Evolutionary conservation across 2,113 vertebrate genomes (phyloP).

Genomic region (Trogon melanurus): DNA sequence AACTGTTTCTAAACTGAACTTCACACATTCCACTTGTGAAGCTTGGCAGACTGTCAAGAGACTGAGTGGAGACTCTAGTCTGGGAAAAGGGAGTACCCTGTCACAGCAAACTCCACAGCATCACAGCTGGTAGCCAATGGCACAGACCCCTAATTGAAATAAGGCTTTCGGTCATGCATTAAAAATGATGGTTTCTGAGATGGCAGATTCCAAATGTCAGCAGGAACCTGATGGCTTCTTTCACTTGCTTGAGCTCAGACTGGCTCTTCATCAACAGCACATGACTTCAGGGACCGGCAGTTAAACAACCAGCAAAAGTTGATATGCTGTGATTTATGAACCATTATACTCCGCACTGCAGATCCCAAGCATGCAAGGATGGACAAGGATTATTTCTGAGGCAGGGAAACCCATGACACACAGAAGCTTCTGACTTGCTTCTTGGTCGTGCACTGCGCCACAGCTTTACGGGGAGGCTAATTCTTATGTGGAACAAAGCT

Average conservation of each 20-base stretch:
- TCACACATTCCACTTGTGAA: conserved; percentile 67
- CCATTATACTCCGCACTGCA: neutral
- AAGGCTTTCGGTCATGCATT: conserved; percentile 21
- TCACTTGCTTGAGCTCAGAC: neutral
- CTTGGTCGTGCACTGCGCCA: neutral
- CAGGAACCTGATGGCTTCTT: conserved; percentile 1
- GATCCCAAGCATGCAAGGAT: neutral
- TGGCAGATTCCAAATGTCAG: neutral
- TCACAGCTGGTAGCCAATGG: conserved; percentile 48
- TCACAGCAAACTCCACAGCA: conserved; percentile 36
- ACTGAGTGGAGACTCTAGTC: conserved; percentile 63
- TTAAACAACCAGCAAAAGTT: neutral
- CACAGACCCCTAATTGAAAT: conserved; percentile 32
- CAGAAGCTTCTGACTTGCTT: neutral
- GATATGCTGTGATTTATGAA: neutral
- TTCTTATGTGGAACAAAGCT: neutral
- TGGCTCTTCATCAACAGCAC: neutral
- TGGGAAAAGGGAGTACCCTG: conserved; percentile 59
- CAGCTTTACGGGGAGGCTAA: neutral
- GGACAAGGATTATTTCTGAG: neutral
- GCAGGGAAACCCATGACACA: neutral
- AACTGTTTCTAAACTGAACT: conserved; percentile 45
- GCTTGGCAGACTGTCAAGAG: conserved; percentile 66
- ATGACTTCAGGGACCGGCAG: neutral
- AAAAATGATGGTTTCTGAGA: neutral